phyloP scores from a whole-genome alignment of 2,797 vertebrate species.

The Arnoldichthys spilopterus region DNA sequence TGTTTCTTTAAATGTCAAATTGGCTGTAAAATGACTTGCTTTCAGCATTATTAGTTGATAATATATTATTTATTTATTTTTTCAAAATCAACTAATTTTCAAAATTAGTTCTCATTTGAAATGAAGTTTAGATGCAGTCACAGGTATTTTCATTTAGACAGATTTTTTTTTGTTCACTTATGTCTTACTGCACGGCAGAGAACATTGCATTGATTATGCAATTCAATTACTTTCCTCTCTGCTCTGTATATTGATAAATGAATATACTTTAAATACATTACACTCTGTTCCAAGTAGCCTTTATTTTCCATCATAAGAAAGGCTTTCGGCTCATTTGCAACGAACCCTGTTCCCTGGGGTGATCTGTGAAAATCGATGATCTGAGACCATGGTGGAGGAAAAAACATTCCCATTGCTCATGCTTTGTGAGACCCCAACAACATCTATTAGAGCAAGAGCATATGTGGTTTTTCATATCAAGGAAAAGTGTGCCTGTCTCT shows the following conservation, averaged over 20 bases:
- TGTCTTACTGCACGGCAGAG: constrained; percentile 11
- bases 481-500: constrained; percentile 44
- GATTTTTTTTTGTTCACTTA: not conserved
- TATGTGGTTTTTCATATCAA: constrained; percentile 43
- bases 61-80: not conserved
- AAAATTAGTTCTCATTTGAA: no score
- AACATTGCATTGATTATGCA: constrained; percentile 42
- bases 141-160: not conserved
- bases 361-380: constrained; percentile 53
- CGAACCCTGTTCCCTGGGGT: constrained; percentile 23
- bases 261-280: constrained; percentile 47
- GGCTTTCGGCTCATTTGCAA: constrained; percentile 37
- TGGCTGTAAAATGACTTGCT: not conserved
- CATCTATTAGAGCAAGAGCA: constrained; percentile 49
- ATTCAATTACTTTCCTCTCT: constrained; percentile 47
- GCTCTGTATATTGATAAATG: constrained; percentile 41
- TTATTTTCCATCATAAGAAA: constrained; percentile 42
- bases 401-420: constrained; percentile 31
- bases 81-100: not conserved
- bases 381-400: constrained; percentile 44
- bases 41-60: not conserved
- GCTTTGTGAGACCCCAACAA: constrained; percentile 42
- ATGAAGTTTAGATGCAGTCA: no score
- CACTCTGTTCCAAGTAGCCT: constrained; percentile 31
- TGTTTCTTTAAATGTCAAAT: constrained; percentile 54